A percentile compares a stretch with the other conserved stretches of the same genome.
These are phyloP conservation scores for Bellardia pandia DNA, from an alignment of 2,888 invertebrate genomes.

Conservation along the genomic window DNA sequence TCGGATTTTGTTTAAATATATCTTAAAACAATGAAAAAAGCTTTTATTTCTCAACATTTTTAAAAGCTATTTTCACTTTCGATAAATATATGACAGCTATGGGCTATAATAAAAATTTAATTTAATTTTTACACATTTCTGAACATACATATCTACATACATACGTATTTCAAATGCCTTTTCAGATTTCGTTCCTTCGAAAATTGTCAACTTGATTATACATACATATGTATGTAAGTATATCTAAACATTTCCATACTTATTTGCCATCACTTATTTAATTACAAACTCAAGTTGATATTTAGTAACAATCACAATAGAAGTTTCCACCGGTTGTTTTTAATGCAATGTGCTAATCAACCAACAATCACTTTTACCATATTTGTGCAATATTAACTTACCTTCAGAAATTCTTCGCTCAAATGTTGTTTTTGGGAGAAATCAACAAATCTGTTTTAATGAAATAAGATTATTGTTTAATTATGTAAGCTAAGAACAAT, in stretches of 20 bases:
- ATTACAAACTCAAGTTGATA: background rate
- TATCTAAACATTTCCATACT: background rate
- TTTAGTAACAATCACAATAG: background rate
- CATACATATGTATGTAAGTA: too few relatives aligned
- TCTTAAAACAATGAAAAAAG: too few relatives aligned
- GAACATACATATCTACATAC: too few relatives aligned
- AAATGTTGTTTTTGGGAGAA: slow-evolving; percentile 82
- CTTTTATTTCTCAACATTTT: too few relatives aligned
- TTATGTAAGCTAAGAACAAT: slow-evolving; percentile 38
- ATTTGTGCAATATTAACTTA: slow-evolving; percentile 58
- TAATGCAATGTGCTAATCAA: background rate
- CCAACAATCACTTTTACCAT: background rate
- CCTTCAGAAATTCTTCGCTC: slow-evolving; percentile 83
- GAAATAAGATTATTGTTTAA: slow-evolving; percentile 40
- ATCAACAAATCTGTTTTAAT: slow-evolving; percentile 83
- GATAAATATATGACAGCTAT: too few relatives aligned
- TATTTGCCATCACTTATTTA: background rate
- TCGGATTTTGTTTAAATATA: too few relatives aligned
- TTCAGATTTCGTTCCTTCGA: too few relatives aligned
- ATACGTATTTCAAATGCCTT: too few relatives aligned
- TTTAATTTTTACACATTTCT: too few relatives aligned
- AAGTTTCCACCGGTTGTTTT: background rate
- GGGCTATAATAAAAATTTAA: too few relatives aligned
- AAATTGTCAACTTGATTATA: too few relatives aligned
- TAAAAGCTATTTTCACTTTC: too few relatives aligned